Percentiles rank a stretch among this genome's conserved stretches.
Conservation (phyloP, 1,140 invertebrate species). For the Calliopsis andreniformis region DNA sequence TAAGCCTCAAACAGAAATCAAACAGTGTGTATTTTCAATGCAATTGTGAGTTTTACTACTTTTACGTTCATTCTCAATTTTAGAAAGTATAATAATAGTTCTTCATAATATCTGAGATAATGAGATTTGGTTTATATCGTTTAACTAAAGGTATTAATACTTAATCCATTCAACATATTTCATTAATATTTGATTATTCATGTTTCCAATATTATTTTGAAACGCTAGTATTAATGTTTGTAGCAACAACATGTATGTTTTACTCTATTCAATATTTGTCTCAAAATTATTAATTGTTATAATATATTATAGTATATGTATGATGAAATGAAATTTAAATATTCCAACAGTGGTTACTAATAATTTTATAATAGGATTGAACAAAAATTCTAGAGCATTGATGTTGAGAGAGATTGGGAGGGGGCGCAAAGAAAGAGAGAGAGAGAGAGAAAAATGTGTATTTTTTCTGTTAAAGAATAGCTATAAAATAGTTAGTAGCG, state of each 20-base stretch:
- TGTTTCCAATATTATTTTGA: neutral
- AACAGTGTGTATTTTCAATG: neutral
- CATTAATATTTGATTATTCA: neutral
- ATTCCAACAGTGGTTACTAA: neutral
- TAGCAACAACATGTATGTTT: neutral
- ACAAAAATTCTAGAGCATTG: constrained; percentile 31
- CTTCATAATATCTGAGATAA: constrained; percentile 9
- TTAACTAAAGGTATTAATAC: too few relatives aligned
- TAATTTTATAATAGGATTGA: neutral
- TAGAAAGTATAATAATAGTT: constrained; percentile 2
- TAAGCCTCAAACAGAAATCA: constrained; percentile 2
- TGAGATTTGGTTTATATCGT: neutral
- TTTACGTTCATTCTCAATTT: neutral
- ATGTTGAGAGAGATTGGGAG: constrained; percentile 52
- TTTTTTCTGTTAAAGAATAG: too few relatives aligned
- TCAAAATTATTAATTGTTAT: neutral
- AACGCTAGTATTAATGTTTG: neutral
- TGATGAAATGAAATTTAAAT: constrained; percentile 3
- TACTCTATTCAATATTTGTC: neutral
- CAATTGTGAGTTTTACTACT: neutral
- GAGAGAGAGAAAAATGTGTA: neutral
- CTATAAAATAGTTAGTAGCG: too few relatives aligned
- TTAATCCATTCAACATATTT: neutral
- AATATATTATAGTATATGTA: neutral
- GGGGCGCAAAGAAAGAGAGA: neutral